Percentiles rank a stretch among this genome's conserved stretches.
These are phyloP conservation scores for Liopterus haemorrhoidalis DNA, from an alignment of 2,888 invertebrate species.

Conservation along the genomic window DNA sequence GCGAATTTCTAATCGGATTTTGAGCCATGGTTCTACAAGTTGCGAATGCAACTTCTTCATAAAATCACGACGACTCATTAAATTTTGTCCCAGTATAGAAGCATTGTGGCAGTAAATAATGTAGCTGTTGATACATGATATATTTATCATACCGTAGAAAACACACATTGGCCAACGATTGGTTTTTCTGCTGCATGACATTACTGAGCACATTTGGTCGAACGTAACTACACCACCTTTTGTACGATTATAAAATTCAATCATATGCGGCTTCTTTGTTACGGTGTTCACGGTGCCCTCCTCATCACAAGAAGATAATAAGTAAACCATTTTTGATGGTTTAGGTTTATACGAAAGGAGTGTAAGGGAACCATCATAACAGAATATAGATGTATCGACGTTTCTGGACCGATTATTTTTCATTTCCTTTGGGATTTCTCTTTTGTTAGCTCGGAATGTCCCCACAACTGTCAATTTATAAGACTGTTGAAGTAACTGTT, in stretches of 20 bases:
- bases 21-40: too few species aligned
- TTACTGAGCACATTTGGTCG: slow-evolving; percentile 8
- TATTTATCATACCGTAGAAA: slow-evolving; percentile 12
- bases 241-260: slow-evolving; percentile 9
- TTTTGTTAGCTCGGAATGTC: slow-evolving; percentile 37
- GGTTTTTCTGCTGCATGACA: slow-evolving; percentile 12
- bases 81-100: too few species aligned
- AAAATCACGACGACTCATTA: too few species aligned
- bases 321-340: slow-evolving; percentile 17
- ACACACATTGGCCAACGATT: slow-evolving; percentile 7
- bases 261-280: slow-evolving; percentile 11
- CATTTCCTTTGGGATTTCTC: slow-evolving; percentile 37
- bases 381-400: slow-evolving; percentile 13
- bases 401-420: background rate
- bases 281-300: background rate
- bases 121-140: slow-evolving; percentile 1
- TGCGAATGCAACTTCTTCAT: too few species aligned
- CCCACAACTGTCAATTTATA: slow-evolving; percentile 37
- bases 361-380: slow-evolving; percentile 13
- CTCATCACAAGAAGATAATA: slow-evolving; percentile 13
- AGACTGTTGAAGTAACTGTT: slow-evolving; percentile 34
- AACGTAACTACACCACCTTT: slow-evolving; percentile 14
- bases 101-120: slow-evolving; percentile 3
- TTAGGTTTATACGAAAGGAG: slow-evolving; percentile 16
- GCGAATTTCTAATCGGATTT: too few species aligned